Evolutionary conservation across 2,797 vertebrate genomes (phyloP).

Genomic region (Yasuhikotakia modesta): DNA sequence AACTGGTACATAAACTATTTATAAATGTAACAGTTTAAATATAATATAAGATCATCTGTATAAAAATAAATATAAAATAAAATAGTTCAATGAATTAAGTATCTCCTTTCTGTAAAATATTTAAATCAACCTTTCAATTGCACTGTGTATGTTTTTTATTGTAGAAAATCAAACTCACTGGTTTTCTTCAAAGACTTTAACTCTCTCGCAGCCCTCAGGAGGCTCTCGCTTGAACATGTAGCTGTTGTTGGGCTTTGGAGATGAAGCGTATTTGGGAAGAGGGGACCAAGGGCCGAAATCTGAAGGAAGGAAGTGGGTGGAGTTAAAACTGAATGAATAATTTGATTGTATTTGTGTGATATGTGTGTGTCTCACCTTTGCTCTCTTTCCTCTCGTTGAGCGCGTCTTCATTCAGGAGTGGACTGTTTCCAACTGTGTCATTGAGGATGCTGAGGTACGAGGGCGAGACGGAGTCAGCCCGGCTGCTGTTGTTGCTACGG

Average conservation of each 20-base stretch:
- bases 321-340: background rate
- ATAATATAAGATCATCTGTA: too few species aligned
- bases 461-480: slow-evolving; percentile 93
- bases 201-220: slow-evolving; percentile 96
- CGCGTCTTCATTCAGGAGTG: slow-evolving; percentile 81
- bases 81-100: too few species aligned
- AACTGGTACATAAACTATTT: too few species aligned
- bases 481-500: slow-evolving; percentile 95
- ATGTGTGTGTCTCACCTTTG: slow-evolving; percentile 78
- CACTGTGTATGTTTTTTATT: background rate
- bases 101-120: too few species aligned
- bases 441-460: slow-evolving; percentile 92
- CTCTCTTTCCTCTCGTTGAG: slow-evolving; percentile 85
- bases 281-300: slow-evolving; percentile 94
- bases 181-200: slow-evolving; percentile 94
- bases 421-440: slow-evolving; percentile 87
- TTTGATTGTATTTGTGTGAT: slow-evolving; percentile 1
- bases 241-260: slow-evolving; percentile 98
- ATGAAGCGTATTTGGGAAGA: slow-evolving; percentile 95
- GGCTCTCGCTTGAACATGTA: slow-evolving; percentile 99
- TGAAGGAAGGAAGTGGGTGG: slow-evolving; percentile 64
- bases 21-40: too few species aligned
- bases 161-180: too few species aligned
- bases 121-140: too few species aligned
- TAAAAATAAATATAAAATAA: too few species aligned